Evolutionary conservation across 2,888 invertebrate species (phyloP).

Genomic region (Parnassius mnemosyne): DNA sequence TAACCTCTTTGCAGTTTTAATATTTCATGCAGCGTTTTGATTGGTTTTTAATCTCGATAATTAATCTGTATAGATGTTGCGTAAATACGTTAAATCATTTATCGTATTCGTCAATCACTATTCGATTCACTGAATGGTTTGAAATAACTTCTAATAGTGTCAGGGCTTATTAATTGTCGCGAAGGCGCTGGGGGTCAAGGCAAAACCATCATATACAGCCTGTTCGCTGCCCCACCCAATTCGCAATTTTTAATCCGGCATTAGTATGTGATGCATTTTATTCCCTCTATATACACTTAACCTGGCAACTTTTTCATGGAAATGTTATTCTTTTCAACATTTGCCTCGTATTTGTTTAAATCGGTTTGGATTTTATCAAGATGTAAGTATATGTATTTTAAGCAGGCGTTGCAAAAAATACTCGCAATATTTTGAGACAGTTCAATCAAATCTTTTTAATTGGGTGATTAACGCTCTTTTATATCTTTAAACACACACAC

Average conservation of each 20-base stretch:
- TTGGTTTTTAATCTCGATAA: conserved; percentile 16
- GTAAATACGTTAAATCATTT: conserved; percentile 8
- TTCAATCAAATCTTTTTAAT: not conserved
- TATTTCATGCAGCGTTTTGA: conserved; percentile 12
- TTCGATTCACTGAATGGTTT: conserved; percentile 32
- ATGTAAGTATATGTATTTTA: not conserved
- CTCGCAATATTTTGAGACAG: no score
- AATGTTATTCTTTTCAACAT: conserved; percentile 37
- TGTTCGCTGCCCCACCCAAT: conserved; percentile 26
- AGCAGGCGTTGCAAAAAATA: no score
- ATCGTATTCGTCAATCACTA: conserved; percentile 19
- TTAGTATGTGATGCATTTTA: conserved; percentile 6
- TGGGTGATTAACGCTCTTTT: conserved; percentile 32
- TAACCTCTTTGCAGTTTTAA: not conserved
- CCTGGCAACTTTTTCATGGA: conserved; percentile 58
- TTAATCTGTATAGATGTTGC: conserved; percentile 15
- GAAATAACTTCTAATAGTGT: conserved; percentile 52
- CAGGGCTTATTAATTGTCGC: conserved; percentile 59
- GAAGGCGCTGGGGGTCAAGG: conserved; percentile 67
- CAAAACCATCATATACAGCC: conserved; percentile 51
- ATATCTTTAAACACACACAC: not conserved
- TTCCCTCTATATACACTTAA: conserved; percentile 11
- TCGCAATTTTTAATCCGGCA: conserved; percentile 19
- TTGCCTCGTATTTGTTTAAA: not conserved
- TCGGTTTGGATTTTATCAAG: conserved; percentile 54